These are phyloP conservation scores for Oscheius onirici DNA, from an alignment of 2,888 invertebrate genomes.

Conservation along the genomic window DNA sequence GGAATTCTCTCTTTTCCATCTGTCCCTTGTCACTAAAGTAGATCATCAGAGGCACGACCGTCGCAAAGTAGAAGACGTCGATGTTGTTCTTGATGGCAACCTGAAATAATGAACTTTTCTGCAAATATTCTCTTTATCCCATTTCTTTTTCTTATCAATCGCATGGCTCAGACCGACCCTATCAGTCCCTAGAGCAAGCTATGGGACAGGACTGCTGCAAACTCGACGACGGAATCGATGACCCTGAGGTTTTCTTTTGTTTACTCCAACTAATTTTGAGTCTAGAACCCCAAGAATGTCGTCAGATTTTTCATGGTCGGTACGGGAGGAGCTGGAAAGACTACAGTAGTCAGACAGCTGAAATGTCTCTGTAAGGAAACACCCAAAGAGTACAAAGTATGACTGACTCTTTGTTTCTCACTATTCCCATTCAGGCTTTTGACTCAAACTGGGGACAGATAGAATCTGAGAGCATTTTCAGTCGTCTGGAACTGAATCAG, in stretches of 20 bases:
- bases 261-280: not conserved
- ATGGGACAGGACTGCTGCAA: constrained; percentile 28
- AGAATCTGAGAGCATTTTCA: constrained; percentile 36
- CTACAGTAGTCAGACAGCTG: constrained; percentile 66
- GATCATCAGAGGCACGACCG: constrained; percentile 88
- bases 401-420: not conserved
- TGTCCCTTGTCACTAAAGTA: constrained; percentile 95
- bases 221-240: constrained; percentile 5
- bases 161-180: not conserved
- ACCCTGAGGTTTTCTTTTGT: constrained; percentile 4
- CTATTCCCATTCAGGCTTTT: constrained; percentile 2
- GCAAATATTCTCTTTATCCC: not conserved
- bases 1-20: constrained; percentile 94
- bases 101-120: constrained; percentile 73
- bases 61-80: constrained; percentile 97
- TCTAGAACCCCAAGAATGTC: constrained; percentile 38
- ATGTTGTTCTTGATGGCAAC: constrained; percentile 98
- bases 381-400: constrained; percentile 59
- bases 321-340: constrained; percentile 68
- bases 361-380: constrained; percentile 59
- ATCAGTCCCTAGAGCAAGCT: constrained; percentile 22
- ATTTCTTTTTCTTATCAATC: constrained; percentile 3
- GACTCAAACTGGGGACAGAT: constrained; percentile 42
- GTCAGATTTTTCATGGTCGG: constrained; percentile 68
- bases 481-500: constrained; percentile 34